Evolutionary conservation across 2,888 invertebrate genomes (phyloP).

Genomic region (Xanthia icteritia): DNA sequence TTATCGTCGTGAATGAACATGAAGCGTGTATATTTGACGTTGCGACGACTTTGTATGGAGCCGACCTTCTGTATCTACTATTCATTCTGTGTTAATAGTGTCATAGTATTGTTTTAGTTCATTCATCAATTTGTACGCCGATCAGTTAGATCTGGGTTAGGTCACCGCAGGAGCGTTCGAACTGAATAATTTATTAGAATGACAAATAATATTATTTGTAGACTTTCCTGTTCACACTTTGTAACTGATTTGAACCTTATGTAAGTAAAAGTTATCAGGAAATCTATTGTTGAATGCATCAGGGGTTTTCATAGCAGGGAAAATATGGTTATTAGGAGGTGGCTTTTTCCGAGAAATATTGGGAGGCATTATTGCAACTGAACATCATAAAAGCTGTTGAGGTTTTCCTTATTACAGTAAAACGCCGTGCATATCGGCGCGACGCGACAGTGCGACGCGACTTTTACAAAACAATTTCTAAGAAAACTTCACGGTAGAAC

Average conservation of each 20-base stretch:
- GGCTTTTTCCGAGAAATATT: neutral
- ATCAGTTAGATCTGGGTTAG: constrained; percentile 73
- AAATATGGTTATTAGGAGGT: neutral
- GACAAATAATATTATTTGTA: constrained; percentile 65
- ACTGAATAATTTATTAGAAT: constrained; percentile 75
- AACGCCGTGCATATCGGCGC: too few relatives aligned
- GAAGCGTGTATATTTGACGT: too few relatives aligned
- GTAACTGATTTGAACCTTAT: neutral
- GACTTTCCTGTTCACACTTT: constrained; percentile 66
- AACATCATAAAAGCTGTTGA: neutral
- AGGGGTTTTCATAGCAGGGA: constrained; percentile 5
- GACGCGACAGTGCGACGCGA: too few relatives aligned
- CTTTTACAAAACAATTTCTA: too few relatives aligned
- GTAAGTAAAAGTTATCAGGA: constrained; percentile 38
- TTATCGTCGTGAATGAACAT: neutral
- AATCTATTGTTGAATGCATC: constrained; percentile 32
- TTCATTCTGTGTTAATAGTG: neutral
- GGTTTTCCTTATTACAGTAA: constrained; percentile 21
- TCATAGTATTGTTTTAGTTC: constrained; percentile 63
- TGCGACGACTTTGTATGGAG: neutral
- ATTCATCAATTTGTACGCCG: constrained; percentile 72
- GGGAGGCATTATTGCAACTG: neutral
- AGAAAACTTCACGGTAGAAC: too few relatives aligned
- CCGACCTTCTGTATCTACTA: constrained; percentile 11
- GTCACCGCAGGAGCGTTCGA: constrained; percentile 68